Conservation (phyloP, 2,113 vertebrate species). For the Hipposideros armiger region DNA sequence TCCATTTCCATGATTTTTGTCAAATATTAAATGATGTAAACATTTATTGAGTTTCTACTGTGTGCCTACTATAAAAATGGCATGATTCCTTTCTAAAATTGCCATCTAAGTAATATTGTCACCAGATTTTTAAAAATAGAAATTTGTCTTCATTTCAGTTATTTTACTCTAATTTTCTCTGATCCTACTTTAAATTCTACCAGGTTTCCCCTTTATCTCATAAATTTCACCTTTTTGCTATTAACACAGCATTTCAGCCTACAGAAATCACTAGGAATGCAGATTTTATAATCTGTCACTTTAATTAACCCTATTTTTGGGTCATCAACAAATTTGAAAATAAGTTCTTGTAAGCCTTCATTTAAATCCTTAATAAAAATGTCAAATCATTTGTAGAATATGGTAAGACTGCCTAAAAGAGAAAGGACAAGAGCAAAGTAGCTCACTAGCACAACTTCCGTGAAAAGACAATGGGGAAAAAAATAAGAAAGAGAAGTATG, state of each 20-base stretch:
- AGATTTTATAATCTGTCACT: neutral
- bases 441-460: neutral
- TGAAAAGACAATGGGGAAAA: neutral
- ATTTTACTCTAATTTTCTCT: neutral
- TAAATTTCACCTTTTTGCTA: neutral
- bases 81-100: neutral
- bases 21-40: slow-evolving; percentile 24
- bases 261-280: slow-evolving; percentile 19
- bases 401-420: neutral
- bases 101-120: neutral
- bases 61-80: neutral
- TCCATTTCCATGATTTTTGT: neutral
- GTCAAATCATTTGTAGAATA: neutral
- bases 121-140: neutral
- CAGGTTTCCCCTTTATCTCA: neutral
- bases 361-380: neutral
- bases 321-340: neutral
- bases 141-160: neutral
- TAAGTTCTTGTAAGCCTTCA: slow-evolving; percentile 15
- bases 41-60: neutral
- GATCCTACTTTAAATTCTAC: neutral
- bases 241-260: neutral
- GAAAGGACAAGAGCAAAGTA: neutral
- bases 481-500: neutral
- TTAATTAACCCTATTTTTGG: neutral